Base-by-base conservation (phyloP, 2,113 vertebrate species). In the Marmota monax region DNA sequence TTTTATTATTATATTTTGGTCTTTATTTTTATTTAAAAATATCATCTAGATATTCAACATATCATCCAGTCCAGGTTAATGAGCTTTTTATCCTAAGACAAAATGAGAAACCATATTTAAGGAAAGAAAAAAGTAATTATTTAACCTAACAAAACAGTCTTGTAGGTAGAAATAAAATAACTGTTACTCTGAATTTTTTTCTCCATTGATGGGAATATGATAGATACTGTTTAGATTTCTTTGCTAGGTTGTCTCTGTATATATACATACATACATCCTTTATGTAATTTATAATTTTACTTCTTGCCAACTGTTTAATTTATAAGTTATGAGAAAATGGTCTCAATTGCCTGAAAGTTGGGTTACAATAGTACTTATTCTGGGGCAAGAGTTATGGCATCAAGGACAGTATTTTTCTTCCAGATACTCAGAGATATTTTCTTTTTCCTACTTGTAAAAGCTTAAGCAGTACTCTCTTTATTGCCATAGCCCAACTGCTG, bases 41-140 rank as follows among this genome's bases (percentile, higher is more conserved):
- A 80, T 61, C 88, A 5, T n/a, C 17, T n/a, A 45, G 20, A 18
- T 23, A 89, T 58, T 92, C 32, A 79, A 90, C 79, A 77, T 76
- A 72, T n/a, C 14, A 65, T 13, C 25, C 17, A 95, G 5, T 2
- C 82, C 16, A 53, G 22, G 61, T 23, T 84, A 90, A 74, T 67
- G 23, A 67, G 20, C 1, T 69, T 90, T 70, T 88, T 80, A 48
- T 1, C 18, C 11, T 65, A 73, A 67, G 23, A 93, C 22, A 84
- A 84, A 79, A 65, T n/a, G 23, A 73, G 34, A 80, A 63, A 2
- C 32, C 3, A 58, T 63, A 39, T 0, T 69, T 84, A 73, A 0
- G 88, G 39, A 90, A 78, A 70, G 25, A 69, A 79, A 84, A 45
- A 45, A 96, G 14, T 65, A 83, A 91, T 84, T 88, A 63, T 14